These are phyloP conservation scores for Lamellibrachia satsuma DNA, from an alignment of 2,888 invertebrate species.

Conservation along the genomic window DNA sequence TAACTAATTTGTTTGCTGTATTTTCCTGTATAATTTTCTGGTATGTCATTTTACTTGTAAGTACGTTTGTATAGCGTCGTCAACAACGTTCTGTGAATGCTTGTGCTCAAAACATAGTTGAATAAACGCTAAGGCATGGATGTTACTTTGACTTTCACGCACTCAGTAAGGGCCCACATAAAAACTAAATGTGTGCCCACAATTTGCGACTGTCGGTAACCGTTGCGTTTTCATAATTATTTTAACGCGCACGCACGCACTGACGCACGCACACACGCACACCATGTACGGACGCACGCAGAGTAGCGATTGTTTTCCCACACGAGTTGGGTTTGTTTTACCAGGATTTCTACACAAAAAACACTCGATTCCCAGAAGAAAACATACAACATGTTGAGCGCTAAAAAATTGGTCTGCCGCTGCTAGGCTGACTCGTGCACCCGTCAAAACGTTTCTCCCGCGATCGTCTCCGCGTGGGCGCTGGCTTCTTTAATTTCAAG, in stretches of 20 bases:
- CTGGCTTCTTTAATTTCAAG: no score
- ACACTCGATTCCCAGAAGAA: not conserved
- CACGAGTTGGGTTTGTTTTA: not conserved
- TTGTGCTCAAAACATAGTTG: no score
- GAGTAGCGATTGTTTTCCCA: not conserved
- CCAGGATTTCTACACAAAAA: not conserved
- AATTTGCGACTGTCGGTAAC: no score
- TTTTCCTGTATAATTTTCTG: no score
- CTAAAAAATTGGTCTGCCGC: not conserved
- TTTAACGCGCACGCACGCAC: not conserved
- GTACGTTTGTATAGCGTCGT: no score
- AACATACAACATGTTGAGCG: not conserved
- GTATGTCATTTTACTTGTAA: no score
- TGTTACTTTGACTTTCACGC: no score
- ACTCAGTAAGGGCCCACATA: no score
- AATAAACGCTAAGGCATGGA: no score
- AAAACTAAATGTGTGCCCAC: no score
- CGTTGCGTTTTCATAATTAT: not conserved
- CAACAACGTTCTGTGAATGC: no score
- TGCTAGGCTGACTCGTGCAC: not conserved
- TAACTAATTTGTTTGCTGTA: no score
- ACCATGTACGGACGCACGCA: not conserved
- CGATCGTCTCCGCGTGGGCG: not conserved
- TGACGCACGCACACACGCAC: not conserved
- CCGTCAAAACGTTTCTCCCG: not conserved